Base-by-base conservation (phyloP, 1,140 invertebrate species). In the Asobara japonica region DNA sequence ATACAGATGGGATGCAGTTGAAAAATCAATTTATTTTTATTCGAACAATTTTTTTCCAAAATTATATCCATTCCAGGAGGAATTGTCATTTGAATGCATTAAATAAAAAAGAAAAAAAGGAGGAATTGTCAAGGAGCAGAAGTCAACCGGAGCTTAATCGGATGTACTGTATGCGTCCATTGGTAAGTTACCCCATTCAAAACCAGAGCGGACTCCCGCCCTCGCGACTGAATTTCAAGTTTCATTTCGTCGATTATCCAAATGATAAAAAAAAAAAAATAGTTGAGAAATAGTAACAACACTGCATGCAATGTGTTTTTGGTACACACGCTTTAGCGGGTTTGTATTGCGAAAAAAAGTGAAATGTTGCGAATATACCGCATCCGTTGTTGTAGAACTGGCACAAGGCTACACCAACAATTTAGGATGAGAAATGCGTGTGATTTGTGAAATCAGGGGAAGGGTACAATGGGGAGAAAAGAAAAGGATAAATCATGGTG, bases 331-430 rank as follows among this genome's bases (percentile, higher is more conserved):
- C 51, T 22, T 56, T 56, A n/a, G 77, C 74, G 76, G 73, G 60
- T 25, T 62, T 30, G 76, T 65, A 66, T 84, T 84, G 82, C 82
- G 80, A 84, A 84, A 84, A n/a, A 83, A 81, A 56, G 79, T 78
- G 77, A 80, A 79, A 82, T 83, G 80, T 77, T 76, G 69, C 73
- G 71, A 71, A 65, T 72, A 56, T 74, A 77, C 73, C 74, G 72
- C 69, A 69, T 66, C 56, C 65, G 56, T 66, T 71, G 69, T 62
- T 73, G 61, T 72, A 27, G 36, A 48, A 64, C n/a, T 38, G 20
- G 11, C 16, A 72, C 70, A 72, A 72, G 65, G 48, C 27, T 56
- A 60, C 16, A 8, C 41, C 29, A 69, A 33, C 18, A 31, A 72
- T 56, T 36, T 38, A 29, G 41, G 70, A 60, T 38, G 16, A 56